Base-by-base conservation (phyloP, 2,888 invertebrate species). In the Horisme vitalbata region DNA sequence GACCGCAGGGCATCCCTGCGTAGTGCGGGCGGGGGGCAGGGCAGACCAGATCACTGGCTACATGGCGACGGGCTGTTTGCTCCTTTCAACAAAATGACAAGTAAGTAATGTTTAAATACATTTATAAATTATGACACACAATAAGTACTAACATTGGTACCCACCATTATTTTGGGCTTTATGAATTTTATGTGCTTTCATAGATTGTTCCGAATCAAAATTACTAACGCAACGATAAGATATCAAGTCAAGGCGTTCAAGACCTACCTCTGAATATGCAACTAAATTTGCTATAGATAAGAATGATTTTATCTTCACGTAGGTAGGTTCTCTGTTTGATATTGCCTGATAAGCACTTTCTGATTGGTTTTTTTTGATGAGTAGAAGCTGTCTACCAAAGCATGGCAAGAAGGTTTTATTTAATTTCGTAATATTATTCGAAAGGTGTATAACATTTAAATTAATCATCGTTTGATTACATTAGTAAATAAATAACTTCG, bases 1-100 rank as follows among this genome's bases (percentile, higher is more conserved):
- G 79, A 79, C 77, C 77, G 79, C 77, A 79, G 80, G 79, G 79
- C 67, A 78, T 78, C 78, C 79, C 80, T 78, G 75, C 71, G 71
- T 64, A 66, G 67, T 52, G 66, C 61, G 62, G 65, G 71, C 54
- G 73, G 68, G 72, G 69, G 73, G 71, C 56, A 66, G 65, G 73
- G 72, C 32, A 65, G 68, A 64, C 56, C 65, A 62, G 68, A 61
- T 66, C 66, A 55, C 63, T 61, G 64, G 64, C 64, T 60, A 59
- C 63, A 59, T 55, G 60, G 59, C 61, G 55, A 57, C 61, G 59
- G 61, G 51, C 61, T 66, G 59, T 63, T 61, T 58, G 59, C 65
- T 67, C 59, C 62, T 63, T 65, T 63, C 60, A 63, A 56, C 52
- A 64, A 66, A 62, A 66, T 72, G 66, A 71, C 69, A 65, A 71